Evolutionary conservation across 2,888 invertebrate species (phyloP).

Genomic region (Drosophila aldrichi): DNA sequence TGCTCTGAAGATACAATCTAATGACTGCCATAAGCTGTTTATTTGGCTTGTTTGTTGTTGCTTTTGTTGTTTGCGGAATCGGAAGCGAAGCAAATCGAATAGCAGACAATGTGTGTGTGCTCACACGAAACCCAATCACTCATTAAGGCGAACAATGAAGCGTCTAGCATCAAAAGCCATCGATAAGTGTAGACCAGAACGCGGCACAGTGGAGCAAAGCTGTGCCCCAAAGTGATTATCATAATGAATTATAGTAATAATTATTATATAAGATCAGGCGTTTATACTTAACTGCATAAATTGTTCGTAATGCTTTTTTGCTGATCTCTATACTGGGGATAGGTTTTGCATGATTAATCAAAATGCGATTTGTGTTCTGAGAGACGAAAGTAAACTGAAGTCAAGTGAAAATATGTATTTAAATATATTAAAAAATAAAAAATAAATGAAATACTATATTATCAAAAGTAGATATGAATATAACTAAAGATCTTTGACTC

Average conservation of each 20-base stretch:
- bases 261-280: background rate
- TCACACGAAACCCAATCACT: slow-evolving; percentile 62
- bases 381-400: no score
- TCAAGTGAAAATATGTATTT: no score
- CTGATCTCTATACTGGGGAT: background rate
- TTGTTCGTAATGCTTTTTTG: background rate
- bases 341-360: no score
- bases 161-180: slow-evolving; percentile 54
- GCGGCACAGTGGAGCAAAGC: slow-evolving; percentile 32
- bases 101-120: slow-evolving; percentile 54
- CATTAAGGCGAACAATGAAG: slow-evolving; percentile 71
- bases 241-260: background rate
- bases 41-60: slow-evolving; percentile 2
- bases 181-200: slow-evolving; percentile 32
- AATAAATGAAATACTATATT: no score
- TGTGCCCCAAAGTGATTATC: background rate
- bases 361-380: no score
- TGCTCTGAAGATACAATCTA: slow-evolving; percentile 56
- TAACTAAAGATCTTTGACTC: no score
- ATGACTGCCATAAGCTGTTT: slow-evolving; percentile 58
- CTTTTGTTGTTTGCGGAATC: slow-evolving; percentile 51
- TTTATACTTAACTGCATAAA: background rate
- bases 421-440: no score
- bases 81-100: slow-evolving; percentile 74
- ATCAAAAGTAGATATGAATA: no score